Conservation (phyloP, 2,113 vertebrate genomes). For the Dryoscopus gambensis region DNA sequence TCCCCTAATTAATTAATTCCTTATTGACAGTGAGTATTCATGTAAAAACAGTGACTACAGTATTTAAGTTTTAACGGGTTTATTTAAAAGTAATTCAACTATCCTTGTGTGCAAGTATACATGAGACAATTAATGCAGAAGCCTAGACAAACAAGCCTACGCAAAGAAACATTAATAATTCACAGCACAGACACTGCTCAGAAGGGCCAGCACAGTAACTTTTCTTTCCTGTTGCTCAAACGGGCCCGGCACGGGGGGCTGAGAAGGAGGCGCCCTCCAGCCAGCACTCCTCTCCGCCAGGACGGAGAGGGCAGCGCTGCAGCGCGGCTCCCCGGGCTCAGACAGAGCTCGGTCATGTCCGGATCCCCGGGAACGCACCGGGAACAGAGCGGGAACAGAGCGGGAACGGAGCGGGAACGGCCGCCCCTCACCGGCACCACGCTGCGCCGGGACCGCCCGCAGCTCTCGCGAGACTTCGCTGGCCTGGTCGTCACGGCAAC, state of each 20-base stretch:
- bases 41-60: not conserved
- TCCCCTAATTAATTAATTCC: not conserved
- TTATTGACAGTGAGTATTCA: not conserved
- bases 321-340: not conserved
- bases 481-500: constrained; percentile 12
- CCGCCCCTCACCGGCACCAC: not conserved
- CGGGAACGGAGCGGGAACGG: too few relatives aligned
- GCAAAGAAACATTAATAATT: rapidly evolving
- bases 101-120: not conserved
- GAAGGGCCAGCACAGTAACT: too few relatives aligned
- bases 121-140: rapidly evolving
- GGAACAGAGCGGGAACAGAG: rapidly evolving
- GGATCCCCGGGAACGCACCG: rapidly evolving
- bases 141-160: too few relatives aligned
- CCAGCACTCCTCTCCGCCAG: rapidly evolving
- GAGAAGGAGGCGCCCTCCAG: too few relatives aligned
- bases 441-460: rapidly evolving
- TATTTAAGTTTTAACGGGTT: not conserved
- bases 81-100: not conserved
- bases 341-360: rapidly evolving
- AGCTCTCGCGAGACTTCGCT: not conserved
- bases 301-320: not conserved
- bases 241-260: not conserved
- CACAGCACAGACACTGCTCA: rapidly evolving
- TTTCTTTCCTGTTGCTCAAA: not conserved